These are phyloP conservation scores for Drosophila sp. DNA, from an alignment of 1,140 invertebrate genomes.

Conservation along the genomic window DNA sequence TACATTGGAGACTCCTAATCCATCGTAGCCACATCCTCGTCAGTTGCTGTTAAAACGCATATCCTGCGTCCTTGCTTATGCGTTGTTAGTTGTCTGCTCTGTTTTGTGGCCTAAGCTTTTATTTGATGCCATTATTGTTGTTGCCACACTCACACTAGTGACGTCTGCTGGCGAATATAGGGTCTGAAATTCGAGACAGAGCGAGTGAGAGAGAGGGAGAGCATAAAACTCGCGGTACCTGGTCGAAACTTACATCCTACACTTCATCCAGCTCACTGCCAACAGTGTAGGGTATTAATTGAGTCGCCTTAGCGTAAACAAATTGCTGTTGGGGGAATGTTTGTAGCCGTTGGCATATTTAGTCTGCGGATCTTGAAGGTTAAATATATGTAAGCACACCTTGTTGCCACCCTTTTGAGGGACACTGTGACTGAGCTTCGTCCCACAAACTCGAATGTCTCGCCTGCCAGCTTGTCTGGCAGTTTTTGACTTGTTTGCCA, in stretches of 20 bases:
- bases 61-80: slow-evolving; percentile 62
- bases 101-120: slow-evolving; percentile 77
- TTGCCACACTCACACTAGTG: slow-evolving; percentile 27
- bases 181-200: too few relatives aligned
- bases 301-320: neutral
- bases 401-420: slow-evolving; percentile 38
- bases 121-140: slow-evolving; percentile 55
- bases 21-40: slow-evolving; percentile 5
- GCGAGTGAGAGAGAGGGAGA: too few relatives aligned
- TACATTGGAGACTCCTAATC: slow-evolving; percentile 16
- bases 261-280: neutral
- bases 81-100: slow-evolving; percentile 74
- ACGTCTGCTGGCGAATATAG: slow-evolving; percentile 47
- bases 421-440: neutral
- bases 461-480: slow-evolving; percentile 71
- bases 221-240: slow-evolving; percentile 54
- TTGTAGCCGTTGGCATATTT: slow-evolving; percentile 70
- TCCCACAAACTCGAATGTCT: slow-evolving; percentile 22
- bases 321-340: slow-evolving; percentile 46
- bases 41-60: slow-evolving; percentile 49
- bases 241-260: neutral
- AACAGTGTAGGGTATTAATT: slow-evolving; percentile 43
- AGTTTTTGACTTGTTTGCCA: slow-evolving; percentile 82
- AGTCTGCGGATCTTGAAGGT: slow-evolving; percentile 77
- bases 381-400: slow-evolving; percentile 82